Conservation (phyloP, 2,797 vertebrate species). For the Dermochelys coriacea region DNA sequence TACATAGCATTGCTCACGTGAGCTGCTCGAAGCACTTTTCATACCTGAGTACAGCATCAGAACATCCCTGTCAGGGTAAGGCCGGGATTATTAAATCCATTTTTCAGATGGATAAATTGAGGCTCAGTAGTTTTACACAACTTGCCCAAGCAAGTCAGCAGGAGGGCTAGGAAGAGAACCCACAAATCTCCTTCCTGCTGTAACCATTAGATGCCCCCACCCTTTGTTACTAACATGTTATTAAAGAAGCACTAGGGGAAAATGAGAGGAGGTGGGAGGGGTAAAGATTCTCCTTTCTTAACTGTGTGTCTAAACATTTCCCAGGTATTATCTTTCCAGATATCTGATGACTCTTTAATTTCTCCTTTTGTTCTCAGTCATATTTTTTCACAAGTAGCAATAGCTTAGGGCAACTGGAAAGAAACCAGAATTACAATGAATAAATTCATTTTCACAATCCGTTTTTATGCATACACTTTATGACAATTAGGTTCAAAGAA, state of each 20-base stretch:
- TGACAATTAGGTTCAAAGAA: conserved; percentile 67
- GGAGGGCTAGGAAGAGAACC: neutral
- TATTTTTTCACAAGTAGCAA: conserved; percentile 32
- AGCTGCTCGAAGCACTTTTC: neutral
- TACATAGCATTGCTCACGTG: neutral
- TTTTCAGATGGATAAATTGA: neutral
- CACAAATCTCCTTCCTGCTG: neutral
- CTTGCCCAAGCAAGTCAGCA: neutral
- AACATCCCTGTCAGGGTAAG: neutral
- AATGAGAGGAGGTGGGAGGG: neutral
- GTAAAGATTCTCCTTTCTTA: neutral
- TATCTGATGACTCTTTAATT: conserved; percentile 43
- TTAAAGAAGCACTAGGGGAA: neutral
- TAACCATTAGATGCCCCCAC: neutral
- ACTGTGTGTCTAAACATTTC: neutral
- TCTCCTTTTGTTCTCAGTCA: conserved; percentile 51
- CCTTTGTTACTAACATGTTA: neutral
- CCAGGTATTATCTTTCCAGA: conserved; percentile 27
- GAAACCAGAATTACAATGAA: conserved; percentile 17
- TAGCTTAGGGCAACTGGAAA: conserved; percentile 48
- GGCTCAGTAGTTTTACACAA: neutral
- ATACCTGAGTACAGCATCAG: conserved; percentile 16
- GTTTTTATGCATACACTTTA: neutral
- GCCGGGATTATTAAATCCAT: neutral
- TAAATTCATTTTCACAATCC: conserved; percentile 62